Evolutionary conservation across 2,113 vertebrate genomes (phyloP), one percentile per base, ranked within the genome.

Genomic region (Todiramphus chloris): DNA sequence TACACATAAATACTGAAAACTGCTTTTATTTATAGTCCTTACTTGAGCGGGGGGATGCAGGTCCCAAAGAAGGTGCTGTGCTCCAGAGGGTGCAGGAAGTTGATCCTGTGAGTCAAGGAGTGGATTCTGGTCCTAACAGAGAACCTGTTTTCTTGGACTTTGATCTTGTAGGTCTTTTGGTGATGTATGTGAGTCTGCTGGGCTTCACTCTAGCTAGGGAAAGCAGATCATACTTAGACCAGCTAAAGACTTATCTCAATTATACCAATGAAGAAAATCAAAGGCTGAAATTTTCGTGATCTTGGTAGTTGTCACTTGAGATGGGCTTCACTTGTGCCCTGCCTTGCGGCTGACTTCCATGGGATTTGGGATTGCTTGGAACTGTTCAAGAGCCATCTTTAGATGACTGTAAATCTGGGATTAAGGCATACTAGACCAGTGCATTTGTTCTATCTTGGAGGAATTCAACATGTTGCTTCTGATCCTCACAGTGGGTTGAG

Each of bases 391-490:
- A 87, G 12, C 21, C 63, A 2, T 24, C 35, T 51, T 56, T 37
- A 25, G 4, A 1, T 5, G 25, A 10, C 46, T 55, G 16, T 46
- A 37, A 6, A 27, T 60, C 76, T 73, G 68, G 5, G 5, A 2
- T 62, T 13, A 10, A 62, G 23, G 33, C 31, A 20, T 33, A 10
- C n/a, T 16, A 50, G 23, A 13, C 39, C 35, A 10, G 19, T 59
- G 33, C 27, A 48, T 53, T 44, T 87, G 17, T 20, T 35, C 11
- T 56, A 0, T 69, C n/a, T 25, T 53, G 31, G 27, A 58, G 23
- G 5, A 66, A 33, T 56, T 51, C 14, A 37, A 0, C 0, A 0
- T 84, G 6, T 12, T 70, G 17, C 27, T 60, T 35, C 66, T 68
- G 46, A 43, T 50, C 51, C 23, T 79, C 18, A 8, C 6, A 14